Evolutionary conservation across 2,888 invertebrate species (phyloP).

Genomic region (Danaus chrysippus): DNA sequence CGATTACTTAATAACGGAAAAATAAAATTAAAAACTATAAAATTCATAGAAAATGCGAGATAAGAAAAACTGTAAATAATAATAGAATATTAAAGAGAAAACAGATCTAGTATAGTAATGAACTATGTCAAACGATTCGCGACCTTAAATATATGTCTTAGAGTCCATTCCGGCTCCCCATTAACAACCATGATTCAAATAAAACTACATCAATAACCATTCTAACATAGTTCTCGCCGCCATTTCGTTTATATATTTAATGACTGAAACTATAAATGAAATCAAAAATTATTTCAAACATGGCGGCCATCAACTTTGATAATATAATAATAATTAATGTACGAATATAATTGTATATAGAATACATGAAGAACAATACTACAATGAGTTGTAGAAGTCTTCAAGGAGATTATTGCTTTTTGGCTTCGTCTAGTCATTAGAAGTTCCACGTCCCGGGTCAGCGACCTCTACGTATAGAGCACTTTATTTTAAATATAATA

Average conservation of each 20-base stretch:
- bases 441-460: background rate
- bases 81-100: background rate
- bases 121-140: background rate
- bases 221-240: background rate
- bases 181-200: background rate
- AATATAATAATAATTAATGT: background rate
- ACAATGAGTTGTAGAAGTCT: background rate
- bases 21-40: too few relatives aligned
- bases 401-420: conserved; percentile 19
- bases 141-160: background rate
- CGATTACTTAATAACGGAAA: too few relatives aligned
- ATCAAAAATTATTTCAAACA: background rate
- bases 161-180: conserved; percentile 3
- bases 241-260: background rate
- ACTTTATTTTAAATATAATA: conserved; percentile 13
- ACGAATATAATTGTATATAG: background rate
- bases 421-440: conserved; percentile 14
- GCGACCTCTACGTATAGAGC: conserved; percentile 12
- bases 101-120: conserved; percentile 2
- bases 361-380: background rate
- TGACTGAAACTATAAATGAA: background rate
- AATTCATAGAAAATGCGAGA: background rate
- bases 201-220: background rate
- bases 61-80: background rate
- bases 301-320: background rate